Evolutionary conservation across 2,797 vertebrate genomes (phyloP).

Genomic region (Semotilus atromaculatus): DNA sequence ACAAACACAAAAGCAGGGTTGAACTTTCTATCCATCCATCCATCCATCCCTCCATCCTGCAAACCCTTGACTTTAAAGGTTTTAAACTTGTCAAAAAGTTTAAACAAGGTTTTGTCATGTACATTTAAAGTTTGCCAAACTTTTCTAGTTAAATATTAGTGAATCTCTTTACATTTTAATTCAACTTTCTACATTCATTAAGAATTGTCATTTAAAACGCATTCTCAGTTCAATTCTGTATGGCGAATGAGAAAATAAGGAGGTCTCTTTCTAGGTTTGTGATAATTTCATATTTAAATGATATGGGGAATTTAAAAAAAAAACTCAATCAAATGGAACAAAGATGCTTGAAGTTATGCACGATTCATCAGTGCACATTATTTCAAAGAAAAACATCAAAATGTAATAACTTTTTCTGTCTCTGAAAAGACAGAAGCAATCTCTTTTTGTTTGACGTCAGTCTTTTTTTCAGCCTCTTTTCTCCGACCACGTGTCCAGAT

Average conservation of each 20-base stretch:
- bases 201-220: background rate
- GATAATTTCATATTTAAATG: constrained; percentile 1
- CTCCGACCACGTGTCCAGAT: constrained; percentile 16
- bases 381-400: background rate
- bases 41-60: background rate
- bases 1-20: too few relatives aligned
- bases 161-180: background rate
- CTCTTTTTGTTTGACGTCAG: background rate
- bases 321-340: background rate
- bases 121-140: background rate
- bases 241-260: background rate
- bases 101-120: background rate
- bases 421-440: background rate
- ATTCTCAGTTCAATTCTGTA: background rate
- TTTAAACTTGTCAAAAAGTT: background rate
- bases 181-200: background rate
- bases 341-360: background rate
- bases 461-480: background rate
- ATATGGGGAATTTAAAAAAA: background rate
- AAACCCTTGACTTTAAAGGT: background rate
- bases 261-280: background rate
- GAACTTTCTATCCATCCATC: too few relatives aligned
- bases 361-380: background rate
- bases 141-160: background rate
- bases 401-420: background rate